Conservation (phyloP, 2,888 invertebrate genomes). For the Troides aeacus region DNA sequence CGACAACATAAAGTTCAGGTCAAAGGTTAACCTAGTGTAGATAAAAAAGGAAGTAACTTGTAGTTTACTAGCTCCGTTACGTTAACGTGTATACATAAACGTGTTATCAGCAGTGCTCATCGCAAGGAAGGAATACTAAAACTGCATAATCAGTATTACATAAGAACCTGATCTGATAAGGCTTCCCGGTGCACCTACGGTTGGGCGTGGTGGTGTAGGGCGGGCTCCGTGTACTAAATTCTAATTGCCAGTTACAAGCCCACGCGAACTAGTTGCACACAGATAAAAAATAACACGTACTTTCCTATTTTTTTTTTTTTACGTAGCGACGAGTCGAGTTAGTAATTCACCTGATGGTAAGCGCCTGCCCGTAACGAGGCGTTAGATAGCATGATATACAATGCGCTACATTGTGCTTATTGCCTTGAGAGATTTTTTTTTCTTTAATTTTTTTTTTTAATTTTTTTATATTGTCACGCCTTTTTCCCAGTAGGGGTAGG, state of each 20-base stretch:
- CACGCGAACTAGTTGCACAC: conserved; percentile 63
- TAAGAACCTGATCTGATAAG: conserved; percentile 63
- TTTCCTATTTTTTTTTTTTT: background rate
- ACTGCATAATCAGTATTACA: conserved; percentile 67
- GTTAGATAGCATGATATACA: too few species aligned
- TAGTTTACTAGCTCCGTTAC: background rate
- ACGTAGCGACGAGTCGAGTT: too few species aligned
- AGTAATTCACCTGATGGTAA: too few species aligned
- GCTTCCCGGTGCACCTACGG: conserved; percentile 45
- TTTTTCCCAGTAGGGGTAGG: too few species aligned
- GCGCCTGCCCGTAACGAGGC: too few species aligned
- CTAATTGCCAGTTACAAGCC: conserved; percentile 64
- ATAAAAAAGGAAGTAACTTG: background rate
- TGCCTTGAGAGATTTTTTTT: too few species aligned
- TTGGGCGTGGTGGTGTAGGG: conserved; percentile 61
- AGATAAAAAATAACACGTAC: conserved; percentile 36
- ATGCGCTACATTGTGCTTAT: too few species aligned
- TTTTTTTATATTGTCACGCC: too few species aligned
- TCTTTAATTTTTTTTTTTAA: too few species aligned
- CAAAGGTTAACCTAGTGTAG: too few species aligned
- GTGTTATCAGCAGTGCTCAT: conserved; percentile 37
- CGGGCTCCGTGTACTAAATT: conserved; percentile 68
- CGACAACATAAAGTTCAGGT: too few species aligned
- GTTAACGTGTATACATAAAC: conserved; percentile 15
- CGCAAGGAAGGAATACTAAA: conserved; percentile 49